Base-by-base conservation (phyloP, 2,888 invertebrate species). In the Chloroclystis v-ata region DNA sequence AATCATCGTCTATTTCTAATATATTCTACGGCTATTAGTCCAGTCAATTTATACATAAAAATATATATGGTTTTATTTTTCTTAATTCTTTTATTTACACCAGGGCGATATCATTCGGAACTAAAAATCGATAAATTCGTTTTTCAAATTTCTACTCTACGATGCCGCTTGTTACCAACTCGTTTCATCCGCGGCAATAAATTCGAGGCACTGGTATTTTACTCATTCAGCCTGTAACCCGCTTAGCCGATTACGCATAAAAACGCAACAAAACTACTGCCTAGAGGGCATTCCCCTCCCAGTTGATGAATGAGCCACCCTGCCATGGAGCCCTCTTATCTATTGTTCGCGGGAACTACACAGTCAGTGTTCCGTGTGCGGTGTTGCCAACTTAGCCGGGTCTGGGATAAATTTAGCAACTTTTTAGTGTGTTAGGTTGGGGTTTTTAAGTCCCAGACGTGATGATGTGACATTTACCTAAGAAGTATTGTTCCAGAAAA, bases 281-380 rank as follows among this genome's bases (percentile, higher is more conserved):
- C 41, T 44, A 13, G 16, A 35, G 35, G 35, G 35, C 20, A 20
- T 35, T 35, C 35, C 35, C 33, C 33, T 30, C 10, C 32, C 32
- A 13, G 16, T 52, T 60, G 65, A 68, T 64, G 67, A 66, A 68
- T 63, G 64, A 54, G 32, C 50, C 40, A 20, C 33, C 59, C 52
- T 52, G 47, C 38, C 52, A 60, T 59, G 49, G 43, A 50, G 52
- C 60, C 64, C 75, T 67, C 72, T 72, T 69, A 63, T 69, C 76
- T 67, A 76, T 76, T 77, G 76, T 77, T 69, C 63, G 66, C 54
- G 60, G 66, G 64, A 64, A 65, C 65, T 64, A 59, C 62, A 57
- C 51, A 46, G 54, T 51, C 52, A 43, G 49, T 54, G 53, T 56
- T 40, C 44, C 54, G 54, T 52, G 60, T 54, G 63, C 53, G 13